Base-by-base conservation (phyloP, 2,888 invertebrate genomes). In the Panzeria rudis region DNA sequence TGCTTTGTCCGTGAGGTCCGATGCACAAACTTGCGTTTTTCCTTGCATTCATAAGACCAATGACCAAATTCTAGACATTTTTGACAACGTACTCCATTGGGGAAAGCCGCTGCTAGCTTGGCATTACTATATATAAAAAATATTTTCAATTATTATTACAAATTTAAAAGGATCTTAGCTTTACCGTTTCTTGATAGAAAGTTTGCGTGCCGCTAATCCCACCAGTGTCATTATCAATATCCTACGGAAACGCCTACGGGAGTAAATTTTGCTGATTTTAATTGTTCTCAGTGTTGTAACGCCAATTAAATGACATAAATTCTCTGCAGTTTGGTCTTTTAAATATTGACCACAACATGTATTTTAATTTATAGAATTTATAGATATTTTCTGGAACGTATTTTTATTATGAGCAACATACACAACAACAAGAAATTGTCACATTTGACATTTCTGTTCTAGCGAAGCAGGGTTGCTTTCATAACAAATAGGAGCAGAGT, bases 61-160 rank as follows among this genome's bases (percentile, higher is more conserved):
- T 98, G 98, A 0, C 98, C 98, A 90, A 95, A 95, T 92, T 98
- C 96, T 64, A 98, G 93, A 90, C 98, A 98, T 93, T 98, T 98
- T 92, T 98, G 98, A 91, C 98, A 98, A 29, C 97, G 95, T 83
- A 96, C 94, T 13, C 96, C 96, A 92, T 96, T 95, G 0, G 96
- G 96, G 91, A 95, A 95, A 0, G 94, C 94, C 17, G 94, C 94
- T 41, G 94, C 94, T 89, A 95, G 92, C 84, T 94, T 94, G 73
- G 94, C 95, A 89, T 94, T 93, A 88, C 95, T 94, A 88, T 62
- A 44, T 72, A 72, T 5, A 32, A 7, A 5, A 35, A 50, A n/a
- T 38, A 61, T 29, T 20, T 20, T 17, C 3, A 56, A 13, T 56
- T 61, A 25, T 3, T 15, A 41, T n/a, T 56, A 29, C 6, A 29